Percentiles rank a stretch among this genome's conserved stretches.
Evolutionary conservation across 2,888 invertebrate species (phyloP).

Genomic region (Poecilobothrus nobilitatus): DNA sequence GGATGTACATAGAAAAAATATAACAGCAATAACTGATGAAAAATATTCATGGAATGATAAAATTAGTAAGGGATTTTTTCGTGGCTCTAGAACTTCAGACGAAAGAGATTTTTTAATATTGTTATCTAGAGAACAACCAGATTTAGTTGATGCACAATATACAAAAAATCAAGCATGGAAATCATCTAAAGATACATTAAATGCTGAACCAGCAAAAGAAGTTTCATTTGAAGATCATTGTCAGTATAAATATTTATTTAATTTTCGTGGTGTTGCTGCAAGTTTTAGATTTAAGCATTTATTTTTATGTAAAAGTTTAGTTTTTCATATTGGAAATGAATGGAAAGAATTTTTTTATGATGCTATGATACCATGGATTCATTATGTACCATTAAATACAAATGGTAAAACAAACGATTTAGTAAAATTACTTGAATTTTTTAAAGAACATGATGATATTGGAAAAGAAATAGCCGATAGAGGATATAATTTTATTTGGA

Average conservation of each 20-base stretch:
- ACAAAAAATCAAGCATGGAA: slow-evolving; percentile 99
- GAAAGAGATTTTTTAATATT: slow-evolving; percentile 83
- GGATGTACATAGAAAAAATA: slow-evolving; percentile 71
- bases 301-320: slow-evolving; percentile 82
- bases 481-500: slow-evolving; percentile 75
- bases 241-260: slow-evolving; percentile 86
- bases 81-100: slow-evolving; percentile 87
- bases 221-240: slow-evolving; percentile 87
- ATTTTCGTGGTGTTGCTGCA: slow-evolving; percentile 94
- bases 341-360: slow-evolving; percentile 95
- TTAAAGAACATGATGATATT: slow-evolving; percentile 62
- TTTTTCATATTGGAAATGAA: slow-evolving; percentile 88
- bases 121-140: slow-evolving; percentile 64
- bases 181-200: slow-evolving; percentile 85
- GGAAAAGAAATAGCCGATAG: slow-evolving; percentile 70
- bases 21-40: slow-evolving; percentile 56
- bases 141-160: slow-evolving; percentile 83
- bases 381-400: slow-evolving; percentile 80
- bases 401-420: slow-evolving; percentile 60
- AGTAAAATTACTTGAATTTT: slow-evolving; percentile 65
- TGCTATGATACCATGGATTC: slow-evolving; percentile 86
- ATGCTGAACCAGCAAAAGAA: slow-evolving; percentile 74
- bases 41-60: slow-evolving; percentile 71
- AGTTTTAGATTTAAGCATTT: slow-evolving; percentile 95
- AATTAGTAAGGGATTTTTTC: slow-evolving; percentile 66